Evolutionary conservation across 2,797 vertebrate genomes (phyloP).

Genomic region (Nyctalus aviator): DNA sequence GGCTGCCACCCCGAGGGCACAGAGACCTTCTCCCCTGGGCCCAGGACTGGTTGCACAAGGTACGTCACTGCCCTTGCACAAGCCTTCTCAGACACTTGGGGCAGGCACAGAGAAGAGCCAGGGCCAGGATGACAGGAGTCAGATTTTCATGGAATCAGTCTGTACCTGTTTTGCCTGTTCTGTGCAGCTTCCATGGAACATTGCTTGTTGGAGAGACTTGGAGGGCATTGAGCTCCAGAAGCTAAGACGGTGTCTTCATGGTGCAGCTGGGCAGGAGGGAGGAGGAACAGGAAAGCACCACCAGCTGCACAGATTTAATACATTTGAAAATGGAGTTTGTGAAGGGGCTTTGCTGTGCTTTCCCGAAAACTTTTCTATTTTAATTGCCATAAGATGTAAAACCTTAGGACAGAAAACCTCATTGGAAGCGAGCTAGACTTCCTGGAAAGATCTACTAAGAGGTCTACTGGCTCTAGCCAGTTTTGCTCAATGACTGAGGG

Average conservation of each 20-base stretch:
- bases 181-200: neutral
- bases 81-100: neutral
- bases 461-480: no score
- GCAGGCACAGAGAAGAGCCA: neutral
- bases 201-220: neutral
- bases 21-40: neutral
- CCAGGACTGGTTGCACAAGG: constrained; percentile 24
- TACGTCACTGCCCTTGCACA: neutral
- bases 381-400: neutral
- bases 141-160: rapidly evolving
- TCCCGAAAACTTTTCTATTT: neutral
- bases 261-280: neutral
- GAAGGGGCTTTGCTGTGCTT: neutral
- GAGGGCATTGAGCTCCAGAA: neutral
- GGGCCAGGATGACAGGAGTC: neutral
- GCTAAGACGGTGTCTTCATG: no score
- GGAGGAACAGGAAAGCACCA: neutral
- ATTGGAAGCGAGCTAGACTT: neutral
- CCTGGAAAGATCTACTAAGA: neutral
- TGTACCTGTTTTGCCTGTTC: neutral
- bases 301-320: neutral
- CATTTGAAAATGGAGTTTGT: neutral
- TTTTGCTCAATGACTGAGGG: no score
- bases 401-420: neutral
- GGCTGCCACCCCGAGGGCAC: neutral